Evolutionary conservation across 2,797 vertebrate genomes (phyloP).

Genomic region (Cygnus olor): DNA sequence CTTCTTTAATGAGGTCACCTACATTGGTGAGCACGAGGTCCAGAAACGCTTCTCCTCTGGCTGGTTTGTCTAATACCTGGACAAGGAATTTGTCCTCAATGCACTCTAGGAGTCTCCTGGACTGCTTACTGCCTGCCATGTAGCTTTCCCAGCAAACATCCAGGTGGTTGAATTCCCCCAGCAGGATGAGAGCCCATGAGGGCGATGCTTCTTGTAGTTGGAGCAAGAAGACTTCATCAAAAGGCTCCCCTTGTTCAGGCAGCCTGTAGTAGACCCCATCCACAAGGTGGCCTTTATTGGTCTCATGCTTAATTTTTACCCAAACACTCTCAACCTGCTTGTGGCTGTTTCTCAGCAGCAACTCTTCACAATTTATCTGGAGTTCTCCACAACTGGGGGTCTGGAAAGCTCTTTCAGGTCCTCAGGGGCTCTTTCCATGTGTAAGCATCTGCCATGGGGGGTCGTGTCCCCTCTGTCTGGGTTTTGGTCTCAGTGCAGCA

Average conservation of each 20-base stretch:
- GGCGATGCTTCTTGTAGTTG: background rate
- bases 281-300: background rate
- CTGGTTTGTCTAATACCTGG: background rate
- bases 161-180: background rate
- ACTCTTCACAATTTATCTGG: background rate
- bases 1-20: background rate
- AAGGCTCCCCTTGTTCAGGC: background rate
- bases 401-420: too few species aligned
- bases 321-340: background rate
- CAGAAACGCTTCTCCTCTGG: background rate
- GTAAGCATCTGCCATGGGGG: too few species aligned
- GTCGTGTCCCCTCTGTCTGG: too few species aligned
- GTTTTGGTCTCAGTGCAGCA: too few species aligned
- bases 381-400: too few species aligned
- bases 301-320: background rate
- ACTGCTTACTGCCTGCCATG: too few species aligned
- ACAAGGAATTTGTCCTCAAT: background rate
- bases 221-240: background rate
- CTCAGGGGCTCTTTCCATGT: too few species aligned
- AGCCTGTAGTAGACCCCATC: background rate
- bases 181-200: background rate
- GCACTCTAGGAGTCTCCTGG: too few species aligned
- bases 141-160: background rate
- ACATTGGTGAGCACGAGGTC: background rate
- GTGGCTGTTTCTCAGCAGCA: background rate